Base-by-base conservation (phyloP, 2,797 vertebrate species). In the Gallinago solitaria region DNA sequence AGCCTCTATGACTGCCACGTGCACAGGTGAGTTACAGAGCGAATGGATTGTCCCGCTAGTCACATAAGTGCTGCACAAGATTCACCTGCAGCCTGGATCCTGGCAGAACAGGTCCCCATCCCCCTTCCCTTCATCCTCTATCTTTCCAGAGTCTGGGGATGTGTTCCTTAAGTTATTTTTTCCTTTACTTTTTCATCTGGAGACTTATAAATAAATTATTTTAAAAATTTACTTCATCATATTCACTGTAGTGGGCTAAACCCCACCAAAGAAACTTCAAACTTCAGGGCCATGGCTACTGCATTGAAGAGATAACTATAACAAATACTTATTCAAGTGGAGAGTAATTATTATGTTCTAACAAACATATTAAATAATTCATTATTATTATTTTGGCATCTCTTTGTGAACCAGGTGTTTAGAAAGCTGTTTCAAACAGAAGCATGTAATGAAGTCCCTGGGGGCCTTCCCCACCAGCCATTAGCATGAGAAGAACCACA, bases 31-130 rank as follows among this genome's bases (percentile, higher is more conserved):
- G 48, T 3, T 53, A 15, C 54, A 15, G 0, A 63, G 67, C 30
- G 51, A 35, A 41, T 1, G 2, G 5, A 12, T 5, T 57, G 10
- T 23, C 37, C 20, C 28, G 8, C 47, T 8, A 16, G 25, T 19
- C 32, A 33, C 9, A 5, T 7, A 7, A 54, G 30, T 0, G 1
- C 35, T 16, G 24, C 21, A 48, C 0, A 25, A 54, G 59, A 47
- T 43, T 30, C 41, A 86, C 59, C 83, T 89, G 68, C 60, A 74
- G 60, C 79, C 15, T 12, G 5, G 18, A 76, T 33, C 27, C 54
- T 20, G 7, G 50, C 33, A 89, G 24, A n/a, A 33, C 33, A 57
- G 39, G 12, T 35, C 14, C 41, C 12, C 43, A 41, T 7, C 3
- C 16, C 24, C 9, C 28, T 71, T 67, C 11, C 17, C 59, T 84